These are phyloP conservation scores for Kuschelorhynchus macadamiae DNA, from an alignment of 2,888 invertebrate genomes.

Conservation along the genomic window DNA sequence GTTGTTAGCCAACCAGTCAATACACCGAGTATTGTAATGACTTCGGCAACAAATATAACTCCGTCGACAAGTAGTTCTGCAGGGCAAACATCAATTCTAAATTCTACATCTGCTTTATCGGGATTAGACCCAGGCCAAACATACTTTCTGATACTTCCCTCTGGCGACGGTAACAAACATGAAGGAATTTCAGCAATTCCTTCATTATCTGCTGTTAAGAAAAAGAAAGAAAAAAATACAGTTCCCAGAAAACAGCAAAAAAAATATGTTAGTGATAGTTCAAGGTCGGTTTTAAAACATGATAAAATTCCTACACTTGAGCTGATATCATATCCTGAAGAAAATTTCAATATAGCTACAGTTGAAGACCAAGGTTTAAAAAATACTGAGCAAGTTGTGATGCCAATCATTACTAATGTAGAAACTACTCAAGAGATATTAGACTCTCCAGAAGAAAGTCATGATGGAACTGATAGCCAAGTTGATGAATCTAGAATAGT, in stretches of 20 bases:
- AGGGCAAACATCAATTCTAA: not conserved
- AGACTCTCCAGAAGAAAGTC: not conserved
- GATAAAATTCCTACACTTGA: no score
- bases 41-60: not conserved
- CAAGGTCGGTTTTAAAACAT: no score
- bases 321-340: no score
- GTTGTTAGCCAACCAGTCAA: conserved; percentile 18
- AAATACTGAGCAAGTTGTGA: conserved; percentile 6
- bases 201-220: no score
- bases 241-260: no score
- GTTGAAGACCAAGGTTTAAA: no score
- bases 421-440: not conserved
- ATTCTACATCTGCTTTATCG: not conserved
- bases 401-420: conserved; percentile 21
- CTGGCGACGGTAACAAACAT: not conserved
- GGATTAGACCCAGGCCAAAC: not conserved
- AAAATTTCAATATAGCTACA: no score
- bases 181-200: no score
- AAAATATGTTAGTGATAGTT: no score
- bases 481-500: not conserved
- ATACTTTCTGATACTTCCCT: conserved; percentile 3
- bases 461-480: not conserved
- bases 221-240: no score
- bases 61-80: not conserved
- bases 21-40: conserved; percentile 9